phyloP scores from a whole-genome alignment of 2,113 vertebrate species.

The Colius striatus region DNA sequence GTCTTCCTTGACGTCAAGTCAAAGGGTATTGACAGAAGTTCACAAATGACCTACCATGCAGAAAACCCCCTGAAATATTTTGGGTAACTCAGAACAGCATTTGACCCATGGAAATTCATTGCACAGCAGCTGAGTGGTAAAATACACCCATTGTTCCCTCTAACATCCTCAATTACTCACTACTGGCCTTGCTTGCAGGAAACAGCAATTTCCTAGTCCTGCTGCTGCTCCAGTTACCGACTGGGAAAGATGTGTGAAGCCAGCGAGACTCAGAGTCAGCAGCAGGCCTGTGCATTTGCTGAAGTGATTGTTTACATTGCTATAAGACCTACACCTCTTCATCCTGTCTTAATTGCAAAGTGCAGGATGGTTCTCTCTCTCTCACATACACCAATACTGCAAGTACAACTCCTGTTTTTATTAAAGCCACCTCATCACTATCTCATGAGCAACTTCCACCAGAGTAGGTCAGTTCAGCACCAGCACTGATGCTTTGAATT shows the following conservation, averaged over 20 bases:
- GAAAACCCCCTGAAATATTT: not conserved
- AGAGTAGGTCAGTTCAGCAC: not conserved
- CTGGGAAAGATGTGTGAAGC: not conserved
- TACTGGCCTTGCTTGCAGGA: not conserved
- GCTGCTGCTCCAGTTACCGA: not conserved
- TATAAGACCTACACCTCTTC: not conserved
- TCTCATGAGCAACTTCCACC: rapidly evolving
- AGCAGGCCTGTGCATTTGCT: rapidly evolving
- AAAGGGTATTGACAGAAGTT: not conserved
- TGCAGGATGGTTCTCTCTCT: not conserved
- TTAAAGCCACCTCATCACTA: not conserved
- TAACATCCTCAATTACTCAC: not conserved
- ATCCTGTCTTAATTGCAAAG: not conserved
- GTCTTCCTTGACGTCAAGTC: not conserved
- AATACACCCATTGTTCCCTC: not conserved
- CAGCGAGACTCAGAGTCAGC: not conserved
- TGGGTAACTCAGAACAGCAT: not conserved
- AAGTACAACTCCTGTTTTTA: not conserved
- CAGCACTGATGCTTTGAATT: not conserved
- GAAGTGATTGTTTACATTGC: rapidly evolving
- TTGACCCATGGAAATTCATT: not conserved
- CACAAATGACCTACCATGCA: not conserved
- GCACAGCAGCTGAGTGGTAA: not conserved
- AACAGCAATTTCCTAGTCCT: not conserved
- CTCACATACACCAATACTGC: rapidly evolving